These are phyloP conservation scores for Gallinago jamesoni DNA, from an alignment of 2,113 vertebrate genomes.

Conservation along the genomic window DNA sequence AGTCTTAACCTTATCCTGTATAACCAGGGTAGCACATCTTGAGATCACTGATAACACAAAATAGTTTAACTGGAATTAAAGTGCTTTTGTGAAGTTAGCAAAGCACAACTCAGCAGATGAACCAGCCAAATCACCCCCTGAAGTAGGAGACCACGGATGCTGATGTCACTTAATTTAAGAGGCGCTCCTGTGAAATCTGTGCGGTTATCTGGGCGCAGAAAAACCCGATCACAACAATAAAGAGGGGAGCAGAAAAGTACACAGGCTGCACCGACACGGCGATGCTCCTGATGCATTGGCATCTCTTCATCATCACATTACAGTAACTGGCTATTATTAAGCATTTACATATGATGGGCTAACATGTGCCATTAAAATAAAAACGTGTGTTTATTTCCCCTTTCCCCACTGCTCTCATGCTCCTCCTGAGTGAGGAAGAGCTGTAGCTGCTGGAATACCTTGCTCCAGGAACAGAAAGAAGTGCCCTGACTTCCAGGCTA, in stretches of 20 bases:
- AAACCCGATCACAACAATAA: not conserved
- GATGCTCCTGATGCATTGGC: not conserved
- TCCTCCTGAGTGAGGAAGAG: not conserved
- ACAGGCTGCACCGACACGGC: not conserved
- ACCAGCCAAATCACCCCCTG: not conserved
- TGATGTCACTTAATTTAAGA: conserved; percentile 6
- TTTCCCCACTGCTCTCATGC: not conserved
- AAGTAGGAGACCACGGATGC: not conserved
- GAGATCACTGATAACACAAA: conserved; percentile 39
- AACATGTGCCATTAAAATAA: not conserved
- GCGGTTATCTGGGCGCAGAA: not conserved
- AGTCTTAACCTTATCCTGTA: conserved; percentile 22
- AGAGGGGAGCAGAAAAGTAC: not conserved
- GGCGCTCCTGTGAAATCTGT: not conserved
- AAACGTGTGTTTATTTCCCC: not conserved
- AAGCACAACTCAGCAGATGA: conserved; percentile 26
- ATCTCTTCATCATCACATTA: not conserved
- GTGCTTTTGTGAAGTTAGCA: conserved; percentile 15
- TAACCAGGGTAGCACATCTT: not conserved
- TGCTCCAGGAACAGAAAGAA: not conserved
- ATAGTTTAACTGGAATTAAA: conserved; percentile 54
- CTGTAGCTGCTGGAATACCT: not conserved
- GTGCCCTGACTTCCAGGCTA: not conserved
- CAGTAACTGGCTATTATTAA: not conserved
- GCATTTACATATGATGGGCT: not conserved